Percentiles rank a stretch among this genome's conserved stretches.
Conservation (phyloP, 2,888 invertebrate genomes). For the Exocentrus adspersus region DNA sequence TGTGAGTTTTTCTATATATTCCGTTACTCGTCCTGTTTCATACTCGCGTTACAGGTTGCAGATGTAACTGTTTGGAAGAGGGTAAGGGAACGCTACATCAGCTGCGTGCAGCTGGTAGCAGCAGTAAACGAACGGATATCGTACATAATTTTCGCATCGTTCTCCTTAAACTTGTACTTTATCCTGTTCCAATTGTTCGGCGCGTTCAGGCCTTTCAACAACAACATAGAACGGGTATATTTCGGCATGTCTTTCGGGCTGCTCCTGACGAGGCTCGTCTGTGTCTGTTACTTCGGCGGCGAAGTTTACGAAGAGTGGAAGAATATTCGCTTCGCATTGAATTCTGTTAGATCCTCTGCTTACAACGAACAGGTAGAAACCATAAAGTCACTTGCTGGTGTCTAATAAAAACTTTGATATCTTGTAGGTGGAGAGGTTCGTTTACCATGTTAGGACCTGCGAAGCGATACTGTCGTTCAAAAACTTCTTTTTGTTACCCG, state of each 20-base stretch:
- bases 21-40: neutral
- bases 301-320: slow-evolving; percentile 56
- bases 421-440: too few relatives aligned
- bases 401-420: too few relatives aligned
- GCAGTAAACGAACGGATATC: slow-evolving; percentile 72
- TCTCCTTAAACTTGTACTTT: slow-evolving; percentile 76
- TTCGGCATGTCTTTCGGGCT: slow-evolving; percentile 59
- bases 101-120: slow-evolving; percentile 51
- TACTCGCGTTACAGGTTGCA: slow-evolving; percentile 37
- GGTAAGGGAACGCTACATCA: slow-evolving; percentile 44
- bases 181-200: slow-evolving; percentile 77
- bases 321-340: slow-evolving; percentile 62
- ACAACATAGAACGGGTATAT: slow-evolving; percentile 50
- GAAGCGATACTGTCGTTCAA: too few relatives aligned
- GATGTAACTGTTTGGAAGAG: slow-evolving; percentile 39
- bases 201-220: slow-evolving; percentile 65
- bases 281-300: slow-evolving; percentile 56
- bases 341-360: slow-evolving; percentile 70
- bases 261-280: slow-evolving; percentile 50
- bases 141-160: slow-evolving; percentile 73
- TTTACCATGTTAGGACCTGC: too few relatives aligned
- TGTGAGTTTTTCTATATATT: neutral
- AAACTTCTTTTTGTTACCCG: too few relatives aligned
- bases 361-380: slow-evolving; percentile 75
- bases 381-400: too few relatives aligned